Evolutionary conservation across 2,113 vertebrate species (phyloP).

Genomic region (Nycticebus coucang): DNA sequence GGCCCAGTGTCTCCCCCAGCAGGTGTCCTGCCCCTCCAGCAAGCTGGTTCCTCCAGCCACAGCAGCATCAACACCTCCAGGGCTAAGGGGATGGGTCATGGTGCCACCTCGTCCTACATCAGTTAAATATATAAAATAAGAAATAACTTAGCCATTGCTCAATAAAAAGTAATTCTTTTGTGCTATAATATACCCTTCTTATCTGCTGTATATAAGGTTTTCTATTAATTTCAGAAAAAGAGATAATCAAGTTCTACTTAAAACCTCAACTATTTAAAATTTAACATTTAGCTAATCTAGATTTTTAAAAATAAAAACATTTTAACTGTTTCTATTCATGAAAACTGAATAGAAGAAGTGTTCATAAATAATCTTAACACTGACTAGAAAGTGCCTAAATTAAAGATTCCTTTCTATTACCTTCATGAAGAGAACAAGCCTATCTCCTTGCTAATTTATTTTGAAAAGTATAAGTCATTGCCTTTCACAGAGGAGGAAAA

Average conservation of each 20-base stretch:
- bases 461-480: conserved; percentile 57
- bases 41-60: no score
- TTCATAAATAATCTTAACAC: conserved; percentile 52
- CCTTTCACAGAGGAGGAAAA: conserved; percentile 68
- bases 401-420: conserved; percentile 52
- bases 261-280: neutral
- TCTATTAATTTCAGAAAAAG: conserved; percentile 32
- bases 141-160: no score
- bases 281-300: neutral
- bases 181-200: neutral
- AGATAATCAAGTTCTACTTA: neutral
- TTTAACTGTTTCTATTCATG: conserved; percentile 26
- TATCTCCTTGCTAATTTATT: conserved; percentile 61
- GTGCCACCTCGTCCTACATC: no score
- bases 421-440: conserved; percentile 23
- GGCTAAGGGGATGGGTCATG: no score
- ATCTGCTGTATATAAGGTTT: neutral
- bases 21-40: no score
- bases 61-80: no score
- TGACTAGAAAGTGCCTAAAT: neutral
- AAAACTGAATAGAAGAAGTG: conserved; percentile 12
- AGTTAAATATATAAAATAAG: neutral
- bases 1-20: no score
- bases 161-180: conserved; percentile 42
- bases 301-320: neutral